These are phyloP conservation scores for Epirrita christyi DNA, from an alignment of 2,888 invertebrate species.

Conservation along the genomic window DNA sequence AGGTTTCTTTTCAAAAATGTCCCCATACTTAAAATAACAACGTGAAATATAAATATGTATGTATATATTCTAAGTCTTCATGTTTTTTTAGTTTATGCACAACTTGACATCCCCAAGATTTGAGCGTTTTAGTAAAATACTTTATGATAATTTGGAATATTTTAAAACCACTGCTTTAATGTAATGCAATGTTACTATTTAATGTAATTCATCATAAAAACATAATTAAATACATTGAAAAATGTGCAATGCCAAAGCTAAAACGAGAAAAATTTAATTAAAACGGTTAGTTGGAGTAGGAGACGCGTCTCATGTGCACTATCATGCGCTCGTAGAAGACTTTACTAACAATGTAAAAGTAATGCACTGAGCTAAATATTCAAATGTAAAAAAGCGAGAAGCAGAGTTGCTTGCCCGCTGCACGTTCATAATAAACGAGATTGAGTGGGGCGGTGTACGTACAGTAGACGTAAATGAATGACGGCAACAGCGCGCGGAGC, in stretches of 20 bases:
- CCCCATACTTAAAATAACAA: too few relatives aligned
- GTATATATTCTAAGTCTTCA: too few relatives aligned
- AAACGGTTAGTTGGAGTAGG: conserved; percentile 42
- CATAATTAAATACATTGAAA: background rate
- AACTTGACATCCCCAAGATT: background rate
- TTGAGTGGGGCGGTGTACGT: conserved; percentile 76
- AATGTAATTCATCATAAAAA: background rate
- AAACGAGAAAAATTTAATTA: conserved; percentile 41
- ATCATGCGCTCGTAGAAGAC: conserved; percentile 49
- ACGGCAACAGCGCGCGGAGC: conserved; percentile 66
- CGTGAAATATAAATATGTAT: too few relatives aligned
- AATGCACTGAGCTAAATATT: conserved; percentile 68
- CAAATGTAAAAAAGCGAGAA: conserved; percentile 71
- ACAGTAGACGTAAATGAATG: conserved; percentile 76
- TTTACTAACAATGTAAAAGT: conserved; percentile 66
- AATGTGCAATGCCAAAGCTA: background rate
- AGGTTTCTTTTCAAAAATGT: background rate
- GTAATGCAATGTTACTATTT: background rate
- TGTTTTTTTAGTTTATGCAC: background rate
- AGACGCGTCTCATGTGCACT: conserved; percentile 44
- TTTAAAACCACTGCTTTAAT: too few relatives aligned
- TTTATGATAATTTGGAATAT: background rate
- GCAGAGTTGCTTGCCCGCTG: conserved; percentile 59
- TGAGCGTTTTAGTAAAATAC: background rate
- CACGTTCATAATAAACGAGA: conserved; percentile 81